Conservation (phyloP, 2,888 invertebrate species). For the Ophion slaviceki region DNA sequence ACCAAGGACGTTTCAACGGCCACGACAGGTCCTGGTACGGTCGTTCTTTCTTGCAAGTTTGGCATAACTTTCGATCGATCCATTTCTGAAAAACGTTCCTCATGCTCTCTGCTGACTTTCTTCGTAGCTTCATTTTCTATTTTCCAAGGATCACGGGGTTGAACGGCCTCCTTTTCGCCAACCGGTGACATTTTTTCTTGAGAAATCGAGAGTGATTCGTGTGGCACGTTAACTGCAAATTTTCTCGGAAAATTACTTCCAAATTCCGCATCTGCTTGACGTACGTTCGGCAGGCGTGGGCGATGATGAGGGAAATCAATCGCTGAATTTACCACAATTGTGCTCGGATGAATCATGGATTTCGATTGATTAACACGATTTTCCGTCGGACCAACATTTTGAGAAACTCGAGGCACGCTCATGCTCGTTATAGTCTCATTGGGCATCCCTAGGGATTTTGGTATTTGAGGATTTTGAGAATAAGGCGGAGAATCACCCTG, state of each 20-base stretch:
- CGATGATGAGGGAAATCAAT: constrained; percentile 64
- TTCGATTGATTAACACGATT: constrained; percentile 57
- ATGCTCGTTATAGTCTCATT: constrained; percentile 51
- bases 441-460: constrained; percentile 15
- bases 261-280: constrained; percentile 1
- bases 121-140: constrained; percentile 28
- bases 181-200: constrained; percentile 5
- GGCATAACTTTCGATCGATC: neutral
- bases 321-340: constrained; percentile 28
- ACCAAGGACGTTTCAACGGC: neutral
- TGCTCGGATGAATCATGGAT: constrained; percentile 28
- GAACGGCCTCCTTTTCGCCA: neutral
- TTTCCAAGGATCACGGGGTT: constrained; percentile 23
- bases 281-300: constrained; percentile 69
- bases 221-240: neutral
- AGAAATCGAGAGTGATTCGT: neutral
- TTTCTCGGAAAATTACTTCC: constrained; percentile 33
- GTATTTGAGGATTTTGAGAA: constrained; percentile 26
- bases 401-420: constrained; percentile 67
- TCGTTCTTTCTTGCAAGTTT: neutral
- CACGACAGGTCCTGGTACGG: neutral
- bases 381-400: constrained; percentile 7
- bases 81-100: neutral
- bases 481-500: constrained; percentile 62
- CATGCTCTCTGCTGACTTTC: neutral